These are phyloP conservation scores for Smittia sp. DNA, from an alignment of 2,888 invertebrate species.

Conservation along the genomic window DNA sequence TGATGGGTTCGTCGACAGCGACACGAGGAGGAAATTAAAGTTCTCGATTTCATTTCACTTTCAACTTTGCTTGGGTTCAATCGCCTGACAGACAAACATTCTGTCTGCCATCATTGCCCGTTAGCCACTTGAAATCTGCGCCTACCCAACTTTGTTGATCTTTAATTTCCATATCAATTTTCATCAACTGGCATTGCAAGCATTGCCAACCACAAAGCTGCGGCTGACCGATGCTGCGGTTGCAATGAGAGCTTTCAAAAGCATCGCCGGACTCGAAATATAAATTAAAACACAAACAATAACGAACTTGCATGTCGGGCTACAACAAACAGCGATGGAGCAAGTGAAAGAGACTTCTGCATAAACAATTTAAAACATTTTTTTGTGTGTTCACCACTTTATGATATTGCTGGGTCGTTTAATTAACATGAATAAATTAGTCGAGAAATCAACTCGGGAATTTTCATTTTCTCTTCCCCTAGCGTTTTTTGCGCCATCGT, in stretches of 20 bases:
- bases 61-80: too few species aligned
- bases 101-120: neutral
- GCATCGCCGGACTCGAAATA: neutral
- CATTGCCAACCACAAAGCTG: neutral
- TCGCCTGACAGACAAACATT: too few species aligned
- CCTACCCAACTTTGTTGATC: neutral
- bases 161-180: neutral
- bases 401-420: conserved; percentile 2
- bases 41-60: neutral
- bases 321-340: neutral
- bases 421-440: conserved; percentile 24
- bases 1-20: neutral
- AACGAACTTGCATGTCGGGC: neutral
- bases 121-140: neutral
- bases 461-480: neutral
- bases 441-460: neutral
- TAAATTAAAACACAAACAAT: neutral
- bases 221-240: neutral
- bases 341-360: conserved; percentile 1
- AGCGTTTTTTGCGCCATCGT: neutral
- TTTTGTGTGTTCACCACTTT: neutral
- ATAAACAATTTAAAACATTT: neutral
- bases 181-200: too few species aligned
- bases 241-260: neutral
- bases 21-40: neutral